Conservation (phyloP, 37 sponge, comb jelly and placozoan species). For the Chondrosia reniformis region DNA sequence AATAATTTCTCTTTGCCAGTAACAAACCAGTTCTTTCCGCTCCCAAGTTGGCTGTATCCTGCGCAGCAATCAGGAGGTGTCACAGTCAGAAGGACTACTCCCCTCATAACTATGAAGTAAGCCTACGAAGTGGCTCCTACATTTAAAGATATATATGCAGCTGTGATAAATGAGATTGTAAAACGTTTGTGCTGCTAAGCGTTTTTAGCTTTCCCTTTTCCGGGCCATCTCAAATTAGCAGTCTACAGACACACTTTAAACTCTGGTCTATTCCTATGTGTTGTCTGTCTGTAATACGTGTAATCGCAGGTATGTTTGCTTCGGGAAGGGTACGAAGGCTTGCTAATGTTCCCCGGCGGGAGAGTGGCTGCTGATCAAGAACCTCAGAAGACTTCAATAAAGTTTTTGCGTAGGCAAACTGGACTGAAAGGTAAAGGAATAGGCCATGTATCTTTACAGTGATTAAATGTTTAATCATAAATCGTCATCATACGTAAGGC, state of each 20-base stretch:
- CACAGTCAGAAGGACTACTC: constrained; percentile 21
- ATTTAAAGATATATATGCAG: too few relatives aligned
- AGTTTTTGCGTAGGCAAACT: constrained; percentile 22
- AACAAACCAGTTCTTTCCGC: neutral
- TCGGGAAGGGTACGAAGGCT: constrained; percentile 12
- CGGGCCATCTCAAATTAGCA: too few relatives aligned
- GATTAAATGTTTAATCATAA: too few relatives aligned
- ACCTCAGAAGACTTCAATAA: constrained; percentile 39
- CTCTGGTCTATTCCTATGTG: too few relatives aligned
- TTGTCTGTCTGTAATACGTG: neutral
- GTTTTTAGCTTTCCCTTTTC: too few relatives aligned
- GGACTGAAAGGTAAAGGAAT: constrained; percentile 44
- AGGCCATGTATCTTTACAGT: too few relatives aligned
- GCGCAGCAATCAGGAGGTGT: constrained; percentile 47
- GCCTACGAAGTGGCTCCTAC: neutral
- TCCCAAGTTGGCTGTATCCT: constrained; percentile 39
- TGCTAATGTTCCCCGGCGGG: constrained; percentile 19
- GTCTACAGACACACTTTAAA: too few relatives aligned
- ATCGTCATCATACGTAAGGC: too few relatives aligned
- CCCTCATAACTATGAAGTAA: constrained; percentile 49
- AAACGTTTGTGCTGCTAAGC: too few relatives aligned
- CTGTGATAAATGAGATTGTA: too few relatives aligned
- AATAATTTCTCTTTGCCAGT: too few relatives aligned
- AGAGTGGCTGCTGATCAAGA: constrained; percentile 31
- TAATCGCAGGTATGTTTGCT: constrained; percentile 31